Evolutionary conservation across 2,797 vertebrate species (phyloP).

Genomic region (Thunnus albacares): DNA sequence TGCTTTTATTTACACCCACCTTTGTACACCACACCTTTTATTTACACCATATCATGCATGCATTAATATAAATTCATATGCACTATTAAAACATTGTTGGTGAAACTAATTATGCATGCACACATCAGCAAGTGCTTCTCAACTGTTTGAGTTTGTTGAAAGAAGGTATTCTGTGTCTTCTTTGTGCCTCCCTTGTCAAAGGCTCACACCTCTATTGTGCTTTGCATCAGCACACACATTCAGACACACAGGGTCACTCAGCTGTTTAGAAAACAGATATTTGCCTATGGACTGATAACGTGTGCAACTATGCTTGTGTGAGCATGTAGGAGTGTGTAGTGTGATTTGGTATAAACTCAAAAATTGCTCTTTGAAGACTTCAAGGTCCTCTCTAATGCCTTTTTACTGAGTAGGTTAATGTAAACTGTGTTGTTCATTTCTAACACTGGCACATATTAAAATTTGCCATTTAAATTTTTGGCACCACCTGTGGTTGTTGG

Average conservation of each 20-base stretch:
- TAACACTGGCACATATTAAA: too few relatives aligned
- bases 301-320: conserved; percentile 19
- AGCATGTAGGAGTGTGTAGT: conserved; percentile 6
- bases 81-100: not conserved
- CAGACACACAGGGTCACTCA: conserved; percentile 19
- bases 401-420: conserved; percentile 4
- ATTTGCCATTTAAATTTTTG: too few relatives aligned
- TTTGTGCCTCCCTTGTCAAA: conserved; percentile 26
- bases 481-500: too few relatives aligned
- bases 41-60: conserved; percentile 9
- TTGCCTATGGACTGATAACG: conserved; percentile 13
- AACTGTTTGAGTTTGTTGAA: not conserved
- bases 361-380: conserved; percentile 27
- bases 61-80: not conserved
- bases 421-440: conserved; percentile 38
- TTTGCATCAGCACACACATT: conserved; percentile 11
- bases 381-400: conserved; percentile 32
- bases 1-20: conserved; percentile 27
- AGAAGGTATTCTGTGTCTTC: not conserved
- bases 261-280: conserved; percentile 28
- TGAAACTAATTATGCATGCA: conserved; percentile 7
- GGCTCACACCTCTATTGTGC: conserved; percentile 3
- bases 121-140: not conserved
- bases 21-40: conserved; percentile 20
- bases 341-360: conserved; percentile 41